A percentile compares a stretch with the other conserved stretches of the same genome.
These are phyloP conservation scores for Cygnus atratus DNA, from an alignment of 2,113 vertebrate genomes.

Conservation along the genomic window DNA sequence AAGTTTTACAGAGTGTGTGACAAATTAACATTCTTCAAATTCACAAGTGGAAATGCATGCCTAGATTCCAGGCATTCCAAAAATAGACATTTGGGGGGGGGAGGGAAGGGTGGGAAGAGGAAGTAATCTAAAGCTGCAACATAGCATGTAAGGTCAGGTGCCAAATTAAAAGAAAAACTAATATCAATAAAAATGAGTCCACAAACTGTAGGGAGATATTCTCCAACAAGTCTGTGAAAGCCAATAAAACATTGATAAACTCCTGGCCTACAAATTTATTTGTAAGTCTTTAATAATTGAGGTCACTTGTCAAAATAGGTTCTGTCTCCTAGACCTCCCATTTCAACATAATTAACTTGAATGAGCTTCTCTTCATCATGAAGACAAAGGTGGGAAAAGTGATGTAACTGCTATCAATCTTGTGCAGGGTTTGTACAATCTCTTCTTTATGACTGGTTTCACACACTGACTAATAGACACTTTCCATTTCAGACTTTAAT, in stretches of 20 bases:
- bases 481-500: constrained; percentile 80
- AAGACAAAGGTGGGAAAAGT: constrained; percentile 71
- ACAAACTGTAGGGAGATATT: not conserved
- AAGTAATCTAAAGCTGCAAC: not conserved
- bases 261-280: constrained; percentile 40
- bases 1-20: not conserved
- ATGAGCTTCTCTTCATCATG: constrained; percentile 48
- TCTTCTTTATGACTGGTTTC: constrained; percentile 67
- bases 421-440: constrained; percentile 57
- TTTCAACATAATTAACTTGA: constrained; percentile 69
- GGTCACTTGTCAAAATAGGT: constrained; percentile 48
- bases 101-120: too few species aligned
- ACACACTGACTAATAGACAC: constrained; percentile 73
- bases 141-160: not conserved
- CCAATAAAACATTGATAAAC: constrained; percentile 34
- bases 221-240: not conserved
- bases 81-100: not conserved
- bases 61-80: not conserved
- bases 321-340: constrained; percentile 60
- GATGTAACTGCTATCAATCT: constrained; percentile 68
- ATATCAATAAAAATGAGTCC: not conserved
- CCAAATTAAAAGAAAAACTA: not conserved
- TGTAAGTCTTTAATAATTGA: constrained; percentile 27
- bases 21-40: constrained; percentile 14
- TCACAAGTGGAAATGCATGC: not conserved